These are phyloP conservation scores for Penelope pileata DNA, from an alignment of 2,113 vertebrate genomes.

Conservation along the genomic window DNA sequence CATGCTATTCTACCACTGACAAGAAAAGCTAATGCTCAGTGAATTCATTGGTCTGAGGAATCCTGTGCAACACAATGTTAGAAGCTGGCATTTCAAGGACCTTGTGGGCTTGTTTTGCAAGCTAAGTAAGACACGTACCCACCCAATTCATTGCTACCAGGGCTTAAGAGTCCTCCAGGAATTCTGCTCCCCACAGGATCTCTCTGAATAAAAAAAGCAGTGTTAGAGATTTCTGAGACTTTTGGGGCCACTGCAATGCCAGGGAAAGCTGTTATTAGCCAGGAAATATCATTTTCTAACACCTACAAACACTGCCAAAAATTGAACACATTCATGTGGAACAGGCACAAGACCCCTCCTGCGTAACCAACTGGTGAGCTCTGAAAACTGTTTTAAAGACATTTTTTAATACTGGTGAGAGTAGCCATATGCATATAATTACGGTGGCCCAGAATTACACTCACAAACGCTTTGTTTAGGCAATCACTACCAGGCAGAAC, in stretches of 20 bases:
- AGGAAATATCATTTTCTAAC: background rate
- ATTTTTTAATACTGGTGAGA: background rate
- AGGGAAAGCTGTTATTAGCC: background rate
- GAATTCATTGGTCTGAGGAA: background rate
- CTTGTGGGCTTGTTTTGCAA: background rate
- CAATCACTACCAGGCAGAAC: background rate
- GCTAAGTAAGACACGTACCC: background rate
- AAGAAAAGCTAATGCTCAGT: background rate
- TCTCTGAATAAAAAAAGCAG: background rate
- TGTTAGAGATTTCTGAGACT: background rate
- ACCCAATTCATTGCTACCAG: background rate
- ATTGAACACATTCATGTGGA: background rate
- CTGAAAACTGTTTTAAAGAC: background rate
- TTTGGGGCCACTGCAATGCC: background rate
- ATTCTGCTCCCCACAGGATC: background rate
- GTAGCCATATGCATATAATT: background rate
- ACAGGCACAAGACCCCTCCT: background rate
- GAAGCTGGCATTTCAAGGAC: background rate
- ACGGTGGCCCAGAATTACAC: background rate
- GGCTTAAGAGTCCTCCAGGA: background rate
- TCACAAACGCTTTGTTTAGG: background rate
- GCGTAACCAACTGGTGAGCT: background rate
- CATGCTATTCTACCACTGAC: background rate
- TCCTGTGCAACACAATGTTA: background rate
- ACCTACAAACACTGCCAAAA: background rate